These are phyloP conservation scores for Argyrosomus regius DNA, from an alignment of 2,797 vertebrate species.

Conservation along the genomic window DNA sequence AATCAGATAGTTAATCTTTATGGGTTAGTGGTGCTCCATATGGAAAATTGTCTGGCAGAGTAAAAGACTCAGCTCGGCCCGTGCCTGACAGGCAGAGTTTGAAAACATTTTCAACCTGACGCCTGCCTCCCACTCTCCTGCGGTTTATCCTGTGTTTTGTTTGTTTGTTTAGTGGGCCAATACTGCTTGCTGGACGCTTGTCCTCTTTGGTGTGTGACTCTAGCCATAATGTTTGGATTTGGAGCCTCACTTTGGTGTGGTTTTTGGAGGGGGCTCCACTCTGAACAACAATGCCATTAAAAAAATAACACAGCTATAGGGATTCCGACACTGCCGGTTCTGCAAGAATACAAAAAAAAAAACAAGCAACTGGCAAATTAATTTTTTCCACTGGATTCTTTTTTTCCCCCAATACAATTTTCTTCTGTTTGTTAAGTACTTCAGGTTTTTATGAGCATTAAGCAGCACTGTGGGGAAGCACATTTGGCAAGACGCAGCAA, in stretches of 20 bases:
- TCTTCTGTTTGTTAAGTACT: slow-evolving; percentile 58
- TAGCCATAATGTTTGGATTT: slow-evolving; percentile 72
- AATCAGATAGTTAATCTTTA: slow-evolving; percentile 70
- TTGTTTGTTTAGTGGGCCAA: slow-evolving; percentile 62
- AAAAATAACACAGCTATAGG: slow-evolving; percentile 46
- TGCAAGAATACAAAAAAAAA: slow-evolving; percentile 14
- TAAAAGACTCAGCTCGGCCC: slow-evolving; percentile 37
- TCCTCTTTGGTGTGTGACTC: slow-evolving; percentile 63
- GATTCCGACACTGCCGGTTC: slow-evolving; percentile 22
- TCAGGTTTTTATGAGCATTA: slow-evolving; percentile 56
- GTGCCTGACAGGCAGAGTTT: slow-evolving; percentile 59
- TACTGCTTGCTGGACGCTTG: slow-evolving; percentile 49
- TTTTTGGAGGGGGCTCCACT: slow-evolving; percentile 37
- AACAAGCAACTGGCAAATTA: slow-evolving; percentile 37
- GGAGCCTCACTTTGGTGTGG: slow-evolving; percentile 59
- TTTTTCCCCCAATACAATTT: neutral
- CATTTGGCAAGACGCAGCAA: slow-evolving; percentile 39
- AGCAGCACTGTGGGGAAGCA: slow-evolving; percentile 46
- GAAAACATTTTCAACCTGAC: slow-evolving; percentile 40
- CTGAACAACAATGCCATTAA: slow-evolving; percentile 47
- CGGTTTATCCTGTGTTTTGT: slow-evolving; percentile 48
- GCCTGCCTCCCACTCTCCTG: slow-evolving; percentile 52
- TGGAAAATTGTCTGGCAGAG: slow-evolving; percentile 67
- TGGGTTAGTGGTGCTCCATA: slow-evolving; percentile 64
- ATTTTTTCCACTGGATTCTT: slow-evolving; percentile 22